A percentile compares a stretch with the other conserved stretches of the same genome.
These are phyloP conservation scores for Nothura maculosa DNA, from an alignment of 2,797 vertebrate species.

Conservation along the genomic window DNA sequence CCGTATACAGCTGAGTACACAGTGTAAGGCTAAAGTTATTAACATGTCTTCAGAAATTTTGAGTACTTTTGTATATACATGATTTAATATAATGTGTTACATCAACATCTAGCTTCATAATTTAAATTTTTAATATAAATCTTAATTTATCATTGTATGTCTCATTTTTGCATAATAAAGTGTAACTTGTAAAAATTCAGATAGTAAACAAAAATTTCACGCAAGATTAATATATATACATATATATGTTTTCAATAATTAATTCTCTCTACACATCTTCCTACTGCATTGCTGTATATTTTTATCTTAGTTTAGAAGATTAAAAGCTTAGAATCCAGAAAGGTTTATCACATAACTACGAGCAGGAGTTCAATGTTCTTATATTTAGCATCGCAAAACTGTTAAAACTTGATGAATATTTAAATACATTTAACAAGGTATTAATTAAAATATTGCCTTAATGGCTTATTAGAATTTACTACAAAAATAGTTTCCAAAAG, in stretches of 20 bases:
- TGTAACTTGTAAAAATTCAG: background rate
- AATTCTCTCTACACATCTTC: background rate
- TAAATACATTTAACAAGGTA: background rate
- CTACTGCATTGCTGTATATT: background rate
- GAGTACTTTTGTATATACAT: background rate
- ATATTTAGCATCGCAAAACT: background rate
- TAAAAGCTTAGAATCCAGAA: background rate
- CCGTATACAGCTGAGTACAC: background rate
- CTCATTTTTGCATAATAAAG: background rate
- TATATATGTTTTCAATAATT: background rate
- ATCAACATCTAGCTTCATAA: background rate
- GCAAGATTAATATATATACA: background rate
- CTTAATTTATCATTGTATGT: background rate
- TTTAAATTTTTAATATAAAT: background rate
- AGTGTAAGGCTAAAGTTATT: background rate
- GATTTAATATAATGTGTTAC: background rate
- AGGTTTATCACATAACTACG: background rate
- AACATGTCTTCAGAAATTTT: background rate
- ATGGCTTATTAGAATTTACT: background rate
- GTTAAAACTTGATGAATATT: background rate
- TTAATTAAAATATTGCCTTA: background rate
- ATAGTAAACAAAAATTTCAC: background rate
- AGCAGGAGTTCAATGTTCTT: background rate
- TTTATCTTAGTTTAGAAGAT: background rate
- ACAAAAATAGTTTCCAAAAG: background rate